phyloP scores from a whole-genome alignment of 2,888 invertebrate species.

The Spicauda simplicius region DNA sequence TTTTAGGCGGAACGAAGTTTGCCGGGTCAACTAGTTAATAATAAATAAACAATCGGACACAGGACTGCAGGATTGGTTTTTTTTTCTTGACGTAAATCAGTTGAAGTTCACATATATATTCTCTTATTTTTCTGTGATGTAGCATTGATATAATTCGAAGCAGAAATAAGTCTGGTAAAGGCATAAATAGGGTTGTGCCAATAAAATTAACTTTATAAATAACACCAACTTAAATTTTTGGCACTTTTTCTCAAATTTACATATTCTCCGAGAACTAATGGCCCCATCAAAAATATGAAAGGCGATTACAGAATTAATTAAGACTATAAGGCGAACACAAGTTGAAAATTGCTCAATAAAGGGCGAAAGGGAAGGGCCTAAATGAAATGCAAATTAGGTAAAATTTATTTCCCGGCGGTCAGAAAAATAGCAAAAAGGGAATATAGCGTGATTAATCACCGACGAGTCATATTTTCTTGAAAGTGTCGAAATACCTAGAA shows the following conservation, averaged over 20 bases:
- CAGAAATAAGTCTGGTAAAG: no score
- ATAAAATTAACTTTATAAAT: background rate
- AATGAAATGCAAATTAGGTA: slow-evolving; percentile 78
- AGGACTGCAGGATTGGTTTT: no score
- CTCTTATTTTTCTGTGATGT: no score
- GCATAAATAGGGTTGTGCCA: background rate
- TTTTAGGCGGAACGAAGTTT: no score
- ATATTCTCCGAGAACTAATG: slow-evolving; percentile 24
- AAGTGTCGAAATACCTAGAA: slow-evolving; percentile 43
- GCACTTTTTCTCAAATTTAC: slow-evolving; percentile 27
- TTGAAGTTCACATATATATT: no score
- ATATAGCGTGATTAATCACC: slow-evolving; percentile 70
- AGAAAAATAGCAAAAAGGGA: slow-evolving; percentile 58
- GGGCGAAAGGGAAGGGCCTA: slow-evolving; percentile 64
- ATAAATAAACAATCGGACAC: no score
- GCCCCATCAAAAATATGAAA: slow-evolving; percentile 34
- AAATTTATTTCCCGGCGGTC: slow-evolving; percentile 76
- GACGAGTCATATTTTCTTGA: slow-evolving; percentile 30
- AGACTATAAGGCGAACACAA: slow-evolving; percentile 45
- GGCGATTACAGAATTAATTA: slow-evolving; percentile 46
- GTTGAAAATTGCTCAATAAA: slow-evolving; percentile 53
- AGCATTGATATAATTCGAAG: no score
- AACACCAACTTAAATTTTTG: background rate
- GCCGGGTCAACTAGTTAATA: no score
- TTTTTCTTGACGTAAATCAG: no score